Conservation (phyloP, 2,888 invertebrate genomes). For the Orthosia gothica region DNA sequence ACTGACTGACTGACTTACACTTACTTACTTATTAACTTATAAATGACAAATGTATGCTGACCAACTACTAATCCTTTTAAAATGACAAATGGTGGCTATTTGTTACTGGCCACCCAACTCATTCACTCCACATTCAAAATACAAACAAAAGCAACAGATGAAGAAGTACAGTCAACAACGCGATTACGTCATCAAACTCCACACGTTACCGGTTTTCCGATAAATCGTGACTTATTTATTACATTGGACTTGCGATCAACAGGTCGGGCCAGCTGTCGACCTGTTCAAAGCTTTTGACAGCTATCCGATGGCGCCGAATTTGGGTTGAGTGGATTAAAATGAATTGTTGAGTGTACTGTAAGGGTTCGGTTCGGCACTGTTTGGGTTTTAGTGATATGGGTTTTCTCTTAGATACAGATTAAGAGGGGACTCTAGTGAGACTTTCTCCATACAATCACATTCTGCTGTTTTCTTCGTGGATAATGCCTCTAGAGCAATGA, state of each 20-base stretch:
- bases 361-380: neutral
- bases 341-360: neutral
- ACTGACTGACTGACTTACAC: too few species aligned
- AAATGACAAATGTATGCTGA: neutral
- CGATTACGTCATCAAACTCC: constrained; percentile 26
- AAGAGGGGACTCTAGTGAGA: too few species aligned
- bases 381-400: neutral
- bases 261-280: constrained; percentile 64
- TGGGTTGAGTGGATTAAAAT: constrained; percentile 35
- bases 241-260: constrained; percentile 61
- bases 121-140: constrained; percentile 5
- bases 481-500: too few species aligned
- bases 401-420: neutral
- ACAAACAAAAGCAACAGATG: constrained; percentile 33
- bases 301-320: constrained; percentile 28
- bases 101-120: neutral
- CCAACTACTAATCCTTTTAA: too few species aligned
- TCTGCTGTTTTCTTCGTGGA: too few species aligned
- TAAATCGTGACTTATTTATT: constrained; percentile 56
- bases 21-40: too few species aligned
- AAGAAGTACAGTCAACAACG: constrained; percentile 3
- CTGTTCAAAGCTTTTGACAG: constrained; percentile 67
- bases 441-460: too few species aligned
- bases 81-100: neutral
- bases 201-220: constrained; percentile 30